phyloP scores from a whole-genome alignment of 2,888 invertebrate genomes.

The Lasius fuliginosus region DNA sequence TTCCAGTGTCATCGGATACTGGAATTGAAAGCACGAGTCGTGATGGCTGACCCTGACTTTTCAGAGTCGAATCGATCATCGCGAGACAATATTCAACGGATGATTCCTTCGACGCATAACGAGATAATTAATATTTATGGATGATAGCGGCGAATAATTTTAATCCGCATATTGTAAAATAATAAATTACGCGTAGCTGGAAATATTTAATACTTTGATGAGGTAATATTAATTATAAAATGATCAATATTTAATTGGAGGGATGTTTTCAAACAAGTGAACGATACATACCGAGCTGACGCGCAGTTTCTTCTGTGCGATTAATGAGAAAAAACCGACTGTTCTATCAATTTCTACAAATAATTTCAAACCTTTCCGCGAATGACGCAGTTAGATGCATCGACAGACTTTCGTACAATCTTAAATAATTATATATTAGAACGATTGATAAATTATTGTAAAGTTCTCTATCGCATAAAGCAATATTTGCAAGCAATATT shows the following conservation, averaged over 20 bases:
- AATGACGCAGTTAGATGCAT: neutral
- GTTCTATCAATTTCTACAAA: neutral
- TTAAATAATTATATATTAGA: neutral
- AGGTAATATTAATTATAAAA: neutral
- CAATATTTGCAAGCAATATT: neutral
- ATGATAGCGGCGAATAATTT: neutral
- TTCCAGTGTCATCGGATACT: neutral
- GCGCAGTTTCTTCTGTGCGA: neutral
- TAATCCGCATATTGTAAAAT: neutral
- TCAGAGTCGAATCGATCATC: conserved; percentile 36
- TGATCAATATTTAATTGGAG: neutral
- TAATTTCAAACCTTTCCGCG: neutral
- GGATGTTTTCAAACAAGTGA: neutral
- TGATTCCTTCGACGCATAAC: neutral
- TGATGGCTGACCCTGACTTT: conserved; percentile 44
- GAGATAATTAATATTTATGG: neutral
- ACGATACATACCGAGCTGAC: neutral
- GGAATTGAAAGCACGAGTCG: conserved; percentile 25
- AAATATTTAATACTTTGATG: neutral
- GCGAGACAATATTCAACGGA: conserved; percentile 20
- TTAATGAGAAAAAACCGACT: conserved; percentile 3
- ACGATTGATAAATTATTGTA: neutral
- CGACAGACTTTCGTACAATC: neutral
- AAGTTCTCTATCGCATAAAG: neutral
- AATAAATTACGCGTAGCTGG: neutral